Percentiles rank a stretch among this genome's conserved stretches.
These are phyloP conservation scores for Caenorhabditis tropicalis DNA, from an alignment of 1,140 invertebrate genomes.

Conservation along the genomic window DNA sequence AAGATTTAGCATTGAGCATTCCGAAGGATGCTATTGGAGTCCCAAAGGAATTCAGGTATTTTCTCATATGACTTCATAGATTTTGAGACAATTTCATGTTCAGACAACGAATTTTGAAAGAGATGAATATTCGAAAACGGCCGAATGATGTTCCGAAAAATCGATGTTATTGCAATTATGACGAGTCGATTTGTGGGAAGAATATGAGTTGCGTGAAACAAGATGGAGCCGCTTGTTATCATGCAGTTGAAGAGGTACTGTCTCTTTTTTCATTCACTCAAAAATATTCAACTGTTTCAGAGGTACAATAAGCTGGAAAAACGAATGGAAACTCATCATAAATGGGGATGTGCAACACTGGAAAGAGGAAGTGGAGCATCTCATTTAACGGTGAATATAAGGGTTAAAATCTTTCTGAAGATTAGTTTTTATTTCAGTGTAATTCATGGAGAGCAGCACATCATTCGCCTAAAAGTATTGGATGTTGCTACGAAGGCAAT, in stretches of 20 bases:
- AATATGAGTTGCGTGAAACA: slow-evolving; percentile 53
- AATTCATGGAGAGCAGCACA: slow-evolving; percentile 53
- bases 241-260: slow-evolving; percentile 51
- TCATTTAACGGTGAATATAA: slow-evolving; percentile 46
- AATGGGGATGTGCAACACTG: slow-evolving; percentile 53
- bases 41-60: slow-evolving; percentile 31
- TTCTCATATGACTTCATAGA: neutral
- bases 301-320: slow-evolving; percentile 48
- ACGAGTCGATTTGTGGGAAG: slow-evolving; percentile 45
- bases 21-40: slow-evolving; percentile 11
- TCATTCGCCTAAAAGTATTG: slow-evolving; percentile 48
- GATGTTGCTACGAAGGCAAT: slow-evolving; percentile 66
- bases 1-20: slow-evolving; percentile 37
- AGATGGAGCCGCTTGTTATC: slow-evolving; percentile 52
- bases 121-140: neutral
- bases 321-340: slow-evolving; percentile 55
- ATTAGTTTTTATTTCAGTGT: slow-evolving; percentile 22
- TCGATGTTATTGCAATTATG: slow-evolving; percentile 52
- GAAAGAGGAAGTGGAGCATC: slow-evolving; percentile 53
- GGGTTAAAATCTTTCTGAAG: neutral
- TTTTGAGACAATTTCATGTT: neutral
- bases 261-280: neutral
- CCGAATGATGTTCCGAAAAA: slow-evolving; percentile 19
- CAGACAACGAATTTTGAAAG: slow-evolving; percentile 15
- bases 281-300: slow-evolving; percentile 37